A percentile compares a stretch with the other conserved stretches of the same genome.
These are phyloP conservation scores for Phalera bucephala DNA, from an alignment of 2,888 invertebrate genomes.

Conservation along the genomic window DNA sequence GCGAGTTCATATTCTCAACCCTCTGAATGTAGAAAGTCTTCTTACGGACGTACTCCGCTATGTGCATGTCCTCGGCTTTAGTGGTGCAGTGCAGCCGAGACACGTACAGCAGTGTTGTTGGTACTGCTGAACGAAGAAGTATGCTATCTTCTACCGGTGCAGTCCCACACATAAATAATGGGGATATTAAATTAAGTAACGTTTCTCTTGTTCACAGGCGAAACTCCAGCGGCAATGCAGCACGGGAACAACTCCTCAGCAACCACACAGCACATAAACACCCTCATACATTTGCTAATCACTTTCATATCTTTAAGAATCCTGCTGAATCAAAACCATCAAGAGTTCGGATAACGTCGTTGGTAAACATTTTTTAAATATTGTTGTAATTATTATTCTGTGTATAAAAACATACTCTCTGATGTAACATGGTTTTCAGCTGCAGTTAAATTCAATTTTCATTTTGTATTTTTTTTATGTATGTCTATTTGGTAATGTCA, in stretches of 20 bases:
- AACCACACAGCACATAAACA: slow-evolving; percentile 32
- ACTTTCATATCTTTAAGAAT: slow-evolving; percentile 40
- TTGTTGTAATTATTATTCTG: slow-evolving; percentile 20
- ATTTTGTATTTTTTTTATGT: not conserved
- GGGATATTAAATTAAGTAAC: no score
- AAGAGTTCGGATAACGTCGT: slow-evolving; percentile 62
- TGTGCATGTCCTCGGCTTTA: no score
- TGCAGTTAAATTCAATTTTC: slow-evolving; percentile 8
- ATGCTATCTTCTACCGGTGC: no score
- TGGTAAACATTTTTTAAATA: slow-evolving; percentile 8
- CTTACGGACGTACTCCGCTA: no score
- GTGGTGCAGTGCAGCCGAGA: no score
- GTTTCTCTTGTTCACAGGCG: slow-evolving; percentile 77
- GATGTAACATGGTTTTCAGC: slow-evolving; percentile 30
- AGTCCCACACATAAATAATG: no score
- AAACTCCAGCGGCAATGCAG: slow-evolving; percentile 89
- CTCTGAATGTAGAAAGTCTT: no score
- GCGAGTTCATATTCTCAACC: no score
- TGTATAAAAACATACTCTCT: slow-evolving; percentile 31
- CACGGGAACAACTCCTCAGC: slow-evolving; percentile 84
- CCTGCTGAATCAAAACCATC: slow-evolving; percentile 41
- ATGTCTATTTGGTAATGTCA: no score
- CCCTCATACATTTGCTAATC: slow-evolving; percentile 38
- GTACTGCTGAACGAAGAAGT: no score
- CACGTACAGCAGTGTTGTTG: no score